Evolutionary conservation across 1,140 invertebrate genomes (phyloP).

Genomic region (Drosophila grimshawi): DNA sequence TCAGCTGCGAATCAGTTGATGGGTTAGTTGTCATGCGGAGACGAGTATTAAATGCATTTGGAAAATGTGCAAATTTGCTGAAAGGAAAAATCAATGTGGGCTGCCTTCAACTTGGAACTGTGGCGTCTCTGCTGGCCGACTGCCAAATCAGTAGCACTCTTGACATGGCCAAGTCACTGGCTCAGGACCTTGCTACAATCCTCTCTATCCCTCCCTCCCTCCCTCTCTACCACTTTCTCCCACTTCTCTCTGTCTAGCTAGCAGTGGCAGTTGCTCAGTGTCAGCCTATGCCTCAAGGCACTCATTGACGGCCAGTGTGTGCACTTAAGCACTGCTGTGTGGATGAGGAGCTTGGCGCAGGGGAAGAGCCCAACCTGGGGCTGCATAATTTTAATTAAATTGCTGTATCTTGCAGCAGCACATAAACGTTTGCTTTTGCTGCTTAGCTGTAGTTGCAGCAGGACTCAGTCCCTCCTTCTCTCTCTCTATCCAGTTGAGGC

Average conservation of each 20-base stretch:
- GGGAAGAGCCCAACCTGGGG: neutral
- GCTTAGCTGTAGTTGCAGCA: conserved; percentile 3
- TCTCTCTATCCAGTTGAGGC: conserved; percentile 52
- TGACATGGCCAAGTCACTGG: conserved; percentile 56
- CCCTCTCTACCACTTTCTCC: neutral
- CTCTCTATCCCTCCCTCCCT: too few species aligned
- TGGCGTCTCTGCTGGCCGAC: conserved; percentile 45
- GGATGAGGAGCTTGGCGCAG: neutral
- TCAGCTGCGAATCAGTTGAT: conserved; percentile 13
- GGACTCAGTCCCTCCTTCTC: conserved; percentile 23
- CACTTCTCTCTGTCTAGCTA: neutral
- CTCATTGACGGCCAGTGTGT: conserved; percentile 40
- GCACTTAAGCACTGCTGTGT: conserved; percentile 38
- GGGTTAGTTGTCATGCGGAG: conserved; percentile 16
- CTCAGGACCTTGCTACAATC: conserved; percentile 40
- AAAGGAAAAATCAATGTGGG: conserved; percentile 40
- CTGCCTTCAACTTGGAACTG: conserved; percentile 54
- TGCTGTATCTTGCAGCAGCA: conserved; percentile 27
- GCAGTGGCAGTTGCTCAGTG: conserved; percentile 20
- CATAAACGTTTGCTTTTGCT: conserved; percentile 8
- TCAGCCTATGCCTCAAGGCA: conserved; percentile 27
- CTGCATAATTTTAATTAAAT: conserved; percentile 74
- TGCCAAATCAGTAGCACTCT: conserved; percentile 63
- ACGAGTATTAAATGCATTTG: conserved; percentile 2
- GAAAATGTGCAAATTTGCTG: conserved; percentile 10